phyloP scores from a whole-genome alignment of 2,888 invertebrate genomes.

The Ceramica pisi region DNA sequence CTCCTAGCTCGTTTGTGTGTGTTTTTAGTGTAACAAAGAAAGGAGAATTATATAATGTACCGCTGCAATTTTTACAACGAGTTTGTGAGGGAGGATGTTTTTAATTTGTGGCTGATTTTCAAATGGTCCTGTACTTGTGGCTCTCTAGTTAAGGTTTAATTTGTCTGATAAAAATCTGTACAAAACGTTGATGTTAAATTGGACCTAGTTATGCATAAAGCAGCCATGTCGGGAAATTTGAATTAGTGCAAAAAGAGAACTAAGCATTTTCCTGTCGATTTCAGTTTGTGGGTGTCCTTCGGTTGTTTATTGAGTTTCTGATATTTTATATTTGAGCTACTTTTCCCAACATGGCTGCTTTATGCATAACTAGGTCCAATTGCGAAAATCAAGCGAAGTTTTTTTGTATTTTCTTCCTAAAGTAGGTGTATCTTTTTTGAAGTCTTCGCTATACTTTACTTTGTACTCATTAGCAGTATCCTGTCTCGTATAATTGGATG shows the following conservation, averaged over 20 bases:
- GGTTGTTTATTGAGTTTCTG: too few relatives aligned
- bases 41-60: conserved; percentile 38
- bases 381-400: conserved; percentile 1
- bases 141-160: neutral
- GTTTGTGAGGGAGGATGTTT: conserved; percentile 36
- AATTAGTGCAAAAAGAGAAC: too few relatives aligned
- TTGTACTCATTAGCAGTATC: conserved; percentile 42
- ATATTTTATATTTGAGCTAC: too few relatives aligned
- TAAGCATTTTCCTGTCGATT: too few relatives aligned
- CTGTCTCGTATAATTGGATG: conserved; percentile 31
- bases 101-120: conserved; percentile 45
- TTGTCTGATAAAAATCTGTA: neutral
- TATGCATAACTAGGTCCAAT: too few relatives aligned
- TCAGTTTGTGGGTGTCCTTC: too few relatives aligned
- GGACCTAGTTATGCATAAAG: too few relatives aligned
- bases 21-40: conserved; percentile 51
- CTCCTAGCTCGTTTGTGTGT: conserved; percentile 52
- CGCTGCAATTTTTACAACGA: conserved; percentile 41
- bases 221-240: too few relatives aligned
- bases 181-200: conserved; percentile 4
- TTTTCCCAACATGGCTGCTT: too few relatives aligned
- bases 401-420: conserved; percentile 1
- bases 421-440: conserved; percentile 2
- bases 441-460: conserved; percentile 19
- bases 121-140: conserved; percentile 16